Conservation (phyloP, 2,113 vertebrate species). For the Notarius quadriscutis region DNA sequence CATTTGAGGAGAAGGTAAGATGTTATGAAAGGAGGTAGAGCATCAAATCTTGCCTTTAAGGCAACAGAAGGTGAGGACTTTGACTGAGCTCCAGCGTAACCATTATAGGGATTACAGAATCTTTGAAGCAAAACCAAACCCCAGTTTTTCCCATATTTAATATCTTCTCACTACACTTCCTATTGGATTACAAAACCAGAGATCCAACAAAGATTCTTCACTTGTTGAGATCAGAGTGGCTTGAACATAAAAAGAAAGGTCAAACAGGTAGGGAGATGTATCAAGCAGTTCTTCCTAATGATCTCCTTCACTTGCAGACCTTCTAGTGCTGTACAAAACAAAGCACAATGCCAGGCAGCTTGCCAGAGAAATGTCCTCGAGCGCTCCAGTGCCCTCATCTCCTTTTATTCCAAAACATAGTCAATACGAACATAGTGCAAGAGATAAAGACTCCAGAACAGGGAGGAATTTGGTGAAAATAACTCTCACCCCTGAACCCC, state of each 20-base stretch:
- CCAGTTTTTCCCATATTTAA: background rate
- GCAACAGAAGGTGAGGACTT: conserved; percentile 38
- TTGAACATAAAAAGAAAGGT: conserved; percentile 29
- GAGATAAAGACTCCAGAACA: conserved; percentile 34
- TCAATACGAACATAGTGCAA: conserved; percentile 27
- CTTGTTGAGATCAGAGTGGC: background rate
- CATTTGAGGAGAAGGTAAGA: background rate
- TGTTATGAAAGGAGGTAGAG: background rate
- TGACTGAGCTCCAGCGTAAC: background rate
- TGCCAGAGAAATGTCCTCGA: conserved; percentile 77
- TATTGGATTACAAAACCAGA: background rate
- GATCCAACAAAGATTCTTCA: background rate
- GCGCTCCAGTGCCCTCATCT: conserved; percentile 67
- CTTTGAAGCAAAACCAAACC: background rate
- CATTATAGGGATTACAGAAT: background rate
- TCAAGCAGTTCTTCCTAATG: conserved; percentile 30
- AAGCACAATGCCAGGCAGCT: conserved; percentile 65
- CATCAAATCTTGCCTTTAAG: background rate
- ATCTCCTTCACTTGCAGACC: conserved; percentile 20
- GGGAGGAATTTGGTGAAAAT: conserved; percentile 9
- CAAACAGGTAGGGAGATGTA: conserved; percentile 33
- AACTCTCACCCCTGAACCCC: conserved; percentile 15
- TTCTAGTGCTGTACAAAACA: conserved; percentile 15
- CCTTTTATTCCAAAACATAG: conserved; percentile 38
- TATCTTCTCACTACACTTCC: background rate